phyloP scores from a whole-genome alignment of 2,888 invertebrate species.

The Cabera pusaria region DNA sequence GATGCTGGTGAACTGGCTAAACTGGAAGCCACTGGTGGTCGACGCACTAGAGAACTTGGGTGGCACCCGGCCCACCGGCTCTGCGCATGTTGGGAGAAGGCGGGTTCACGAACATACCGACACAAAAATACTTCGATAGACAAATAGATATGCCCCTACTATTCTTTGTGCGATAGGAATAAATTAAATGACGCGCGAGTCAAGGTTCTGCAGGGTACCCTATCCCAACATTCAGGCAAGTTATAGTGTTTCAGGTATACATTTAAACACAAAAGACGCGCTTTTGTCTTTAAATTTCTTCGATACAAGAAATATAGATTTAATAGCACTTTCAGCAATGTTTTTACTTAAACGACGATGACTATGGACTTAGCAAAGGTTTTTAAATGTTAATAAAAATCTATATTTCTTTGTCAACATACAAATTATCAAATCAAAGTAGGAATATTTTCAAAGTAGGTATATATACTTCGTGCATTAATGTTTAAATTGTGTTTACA shows the following conservation, averaged over 20 bases:
- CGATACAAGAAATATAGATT: constrained; percentile 27
- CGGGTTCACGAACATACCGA: constrained; percentile 58
- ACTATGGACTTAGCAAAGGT: background rate
- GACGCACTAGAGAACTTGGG: constrained; percentile 85
- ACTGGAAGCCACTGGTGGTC: constrained; percentile 86
- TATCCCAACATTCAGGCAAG: constrained; percentile 99
- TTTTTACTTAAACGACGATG: too few species aligned
- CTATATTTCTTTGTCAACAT: constrained; percentile 42
- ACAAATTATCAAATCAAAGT: too few species aligned
- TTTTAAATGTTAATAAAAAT: background rate
- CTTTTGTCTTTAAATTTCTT: constrained; percentile 49
- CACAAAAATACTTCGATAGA: constrained; percentile 31
- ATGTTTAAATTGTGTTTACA: background rate
- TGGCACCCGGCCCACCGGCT: constrained; percentile 86
- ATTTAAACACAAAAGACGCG: constrained; percentile 59
- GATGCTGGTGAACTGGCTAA: constrained; percentile 73
- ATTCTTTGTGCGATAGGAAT: constrained; percentile 36
- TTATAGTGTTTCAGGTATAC: constrained; percentile 45
- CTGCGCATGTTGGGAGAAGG: constrained; percentile 85
- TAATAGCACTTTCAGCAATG: too few species aligned
- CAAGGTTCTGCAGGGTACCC: constrained; percentile 92
- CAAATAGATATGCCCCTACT: constrained; percentile 47
- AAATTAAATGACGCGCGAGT: constrained; percentile 52
- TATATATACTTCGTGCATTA: constrained; percentile 3
- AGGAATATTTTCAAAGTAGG: constrained; percentile 13